phyloP scores from a whole-genome alignment of 2,888 invertebrate species.

The Dyspetes luteomarginatus region DNA sequence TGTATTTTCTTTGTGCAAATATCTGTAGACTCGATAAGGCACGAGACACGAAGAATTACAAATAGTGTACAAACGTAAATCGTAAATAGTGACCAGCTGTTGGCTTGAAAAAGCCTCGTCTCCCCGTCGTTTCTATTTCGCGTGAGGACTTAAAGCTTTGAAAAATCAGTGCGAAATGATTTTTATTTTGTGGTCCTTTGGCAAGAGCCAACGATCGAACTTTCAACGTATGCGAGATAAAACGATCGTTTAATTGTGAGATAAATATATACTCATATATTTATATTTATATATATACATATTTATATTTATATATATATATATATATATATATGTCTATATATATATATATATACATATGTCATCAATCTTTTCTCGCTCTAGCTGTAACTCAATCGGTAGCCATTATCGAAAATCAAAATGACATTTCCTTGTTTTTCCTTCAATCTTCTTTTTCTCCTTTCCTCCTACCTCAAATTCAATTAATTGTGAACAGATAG shows the following conservation, averaged over 20 bases:
- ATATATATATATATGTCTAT: neutral
- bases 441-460: neutral
- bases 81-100: conserved; percentile 64
- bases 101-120: conserved; percentile 59
- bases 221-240: neutral
- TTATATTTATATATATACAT: neutral
- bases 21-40: conserved; percentile 34
- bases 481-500: neutral
- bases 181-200: neutral
- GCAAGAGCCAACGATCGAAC: neutral
- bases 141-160: conserved; percentile 13
- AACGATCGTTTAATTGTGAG: neutral
- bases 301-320: neutral
- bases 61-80: conserved; percentile 5
- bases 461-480: conserved; percentile 1
- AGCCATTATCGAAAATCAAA: conserved; percentile 1
- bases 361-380: neutral
- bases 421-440: conserved; percentile 3
- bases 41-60: conserved; percentile 38
- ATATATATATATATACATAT: neutral
- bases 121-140: conserved; percentile 14
- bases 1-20: conserved; percentile 64
- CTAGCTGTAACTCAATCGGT: neutral
- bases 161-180: neutral
- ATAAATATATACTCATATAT: neutral